These are phyloP conservation scores for Petrocephalus schoutedeni DNA, from an alignment of 2,797 vertebrate genomes.

Conservation along the genomic window DNA sequence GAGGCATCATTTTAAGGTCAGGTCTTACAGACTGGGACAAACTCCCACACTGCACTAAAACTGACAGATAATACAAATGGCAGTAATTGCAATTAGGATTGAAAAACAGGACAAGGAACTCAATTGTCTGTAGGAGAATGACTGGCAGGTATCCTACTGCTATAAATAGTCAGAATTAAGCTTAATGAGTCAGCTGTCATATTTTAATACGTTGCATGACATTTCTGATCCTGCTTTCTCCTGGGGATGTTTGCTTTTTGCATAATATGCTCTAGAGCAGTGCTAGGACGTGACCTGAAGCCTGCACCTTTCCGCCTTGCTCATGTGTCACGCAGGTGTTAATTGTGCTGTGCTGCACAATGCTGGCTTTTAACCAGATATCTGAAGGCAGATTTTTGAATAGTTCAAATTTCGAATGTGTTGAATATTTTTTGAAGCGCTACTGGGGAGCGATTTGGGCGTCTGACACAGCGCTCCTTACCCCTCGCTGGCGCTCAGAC, in stretches of 20 bases:
- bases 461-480: conserved; percentile 50
- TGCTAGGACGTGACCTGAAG: neutral
- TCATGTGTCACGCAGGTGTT: neutral
- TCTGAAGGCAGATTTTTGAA: neutral
- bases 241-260: neutral
- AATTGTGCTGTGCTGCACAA: neutral
- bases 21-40: neutral
- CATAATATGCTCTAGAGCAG: neutral
- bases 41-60: neutral
- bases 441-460: neutral
- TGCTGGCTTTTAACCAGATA: neutral
- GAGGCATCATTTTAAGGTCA: neutral
- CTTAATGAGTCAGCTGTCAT: neutral
- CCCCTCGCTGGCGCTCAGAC: conserved; percentile 84
- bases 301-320: neutral
- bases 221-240: neutral
- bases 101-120: neutral
- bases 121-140: neutral
- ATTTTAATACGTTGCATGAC: neutral
- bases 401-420: neutral
- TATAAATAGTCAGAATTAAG: neutral
- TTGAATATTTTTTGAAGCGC: neutral
- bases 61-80: neutral
- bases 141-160: neutral
- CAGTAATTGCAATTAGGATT: no score